phyloP scores from a whole-genome alignment of 2,888 invertebrate genomes.

The Abrostola tripartita region DNA sequence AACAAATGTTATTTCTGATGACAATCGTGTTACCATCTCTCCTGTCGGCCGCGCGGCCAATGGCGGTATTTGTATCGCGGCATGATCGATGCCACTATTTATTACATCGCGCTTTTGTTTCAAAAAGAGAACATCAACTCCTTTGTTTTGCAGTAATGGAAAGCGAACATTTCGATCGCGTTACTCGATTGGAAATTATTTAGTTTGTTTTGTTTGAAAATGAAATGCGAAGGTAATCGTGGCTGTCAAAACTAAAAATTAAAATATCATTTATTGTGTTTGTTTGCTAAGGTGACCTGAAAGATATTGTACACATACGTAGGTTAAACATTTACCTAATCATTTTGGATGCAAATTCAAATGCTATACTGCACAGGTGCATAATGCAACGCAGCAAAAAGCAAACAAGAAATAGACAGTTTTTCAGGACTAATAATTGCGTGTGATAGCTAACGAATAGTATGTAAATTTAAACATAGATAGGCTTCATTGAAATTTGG shows the following conservation, averaged over 20 bases:
- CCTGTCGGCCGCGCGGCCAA: slow-evolving; percentile 36
- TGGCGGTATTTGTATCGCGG: slow-evolving; percentile 47
- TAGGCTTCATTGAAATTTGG: not conserved
- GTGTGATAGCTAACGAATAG: too few species aligned
- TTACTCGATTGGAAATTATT: slow-evolving; percentile 7
- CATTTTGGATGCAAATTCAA: too few species aligned
- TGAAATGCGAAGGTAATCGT: not conserved
- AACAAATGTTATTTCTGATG: slow-evolving; percentile 53
- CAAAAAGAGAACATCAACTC: slow-evolving; percentile 22
- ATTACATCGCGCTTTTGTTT: slow-evolving; percentile 50
- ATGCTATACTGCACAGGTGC: too few species aligned
- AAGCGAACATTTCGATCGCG: slow-evolving; percentile 10
- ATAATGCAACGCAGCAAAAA: too few species aligned
- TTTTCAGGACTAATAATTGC: too few species aligned
- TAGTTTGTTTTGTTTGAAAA: slow-evolving; percentile 1
- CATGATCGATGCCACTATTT: slow-evolving; percentile 53
- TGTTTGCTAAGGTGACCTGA: not conserved
- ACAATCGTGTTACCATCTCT: slow-evolving; percentile 40
- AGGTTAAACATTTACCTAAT: too few species aligned
- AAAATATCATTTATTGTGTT: not conserved
- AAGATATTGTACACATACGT: too few species aligned
- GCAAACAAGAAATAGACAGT: too few species aligned
- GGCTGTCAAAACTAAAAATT: not conserved
- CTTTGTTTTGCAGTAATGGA: slow-evolving; percentile 41
- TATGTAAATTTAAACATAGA: too few species aligned